Evolutionary conservation across 2,888 invertebrate species (phyloP).

Genomic region (Brachyptera putata): DNA sequence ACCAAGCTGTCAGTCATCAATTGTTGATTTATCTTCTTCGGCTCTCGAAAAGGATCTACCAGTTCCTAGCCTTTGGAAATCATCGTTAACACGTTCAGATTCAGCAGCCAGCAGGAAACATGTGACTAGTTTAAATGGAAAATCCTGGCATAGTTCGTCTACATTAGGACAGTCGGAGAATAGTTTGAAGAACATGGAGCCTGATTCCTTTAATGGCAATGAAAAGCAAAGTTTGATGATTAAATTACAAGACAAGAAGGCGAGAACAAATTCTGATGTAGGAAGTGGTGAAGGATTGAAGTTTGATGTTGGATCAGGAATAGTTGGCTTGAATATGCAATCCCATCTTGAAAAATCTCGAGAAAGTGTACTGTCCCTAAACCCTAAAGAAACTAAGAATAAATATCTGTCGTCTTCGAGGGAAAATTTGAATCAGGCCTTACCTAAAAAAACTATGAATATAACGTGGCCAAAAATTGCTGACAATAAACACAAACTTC

Average conservation of each 20-base stretch:
- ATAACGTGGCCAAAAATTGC: slow-evolving; percentile 11
- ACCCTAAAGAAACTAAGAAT: background rate
- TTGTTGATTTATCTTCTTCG: background rate
- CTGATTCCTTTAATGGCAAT: background rate
- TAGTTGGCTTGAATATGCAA: background rate
- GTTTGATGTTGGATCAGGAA: background rate
- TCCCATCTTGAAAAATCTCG: background rate
- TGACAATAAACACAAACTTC: background rate
- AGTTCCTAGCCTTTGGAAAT: background rate
- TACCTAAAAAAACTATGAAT: background rate
- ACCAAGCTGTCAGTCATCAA: background rate
- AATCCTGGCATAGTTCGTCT: slow-evolving; percentile 25
- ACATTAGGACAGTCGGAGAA: slow-evolving; percentile 23
- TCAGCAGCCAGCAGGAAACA: background rate
- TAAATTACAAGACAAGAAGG: background rate
- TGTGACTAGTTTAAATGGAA: background rate
- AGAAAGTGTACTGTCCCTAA: background rate
- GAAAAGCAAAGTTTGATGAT: slow-evolving; percentile 7
- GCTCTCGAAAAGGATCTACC: background rate
- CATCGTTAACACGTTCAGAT: slow-evolving; percentile 3
- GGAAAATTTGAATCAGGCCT: background rate
- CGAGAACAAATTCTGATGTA: slow-evolving; percentile 2
- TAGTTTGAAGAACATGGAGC: slow-evolving; percentile 18
- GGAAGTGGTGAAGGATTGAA: slow-evolving; percentile 2
- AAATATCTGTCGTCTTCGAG: slow-evolving; percentile 3